Evolutionary conservation across 1,140 invertebrate genomes (phyloP).

Genomic region (Drosophila pseudoananassae): DNA sequence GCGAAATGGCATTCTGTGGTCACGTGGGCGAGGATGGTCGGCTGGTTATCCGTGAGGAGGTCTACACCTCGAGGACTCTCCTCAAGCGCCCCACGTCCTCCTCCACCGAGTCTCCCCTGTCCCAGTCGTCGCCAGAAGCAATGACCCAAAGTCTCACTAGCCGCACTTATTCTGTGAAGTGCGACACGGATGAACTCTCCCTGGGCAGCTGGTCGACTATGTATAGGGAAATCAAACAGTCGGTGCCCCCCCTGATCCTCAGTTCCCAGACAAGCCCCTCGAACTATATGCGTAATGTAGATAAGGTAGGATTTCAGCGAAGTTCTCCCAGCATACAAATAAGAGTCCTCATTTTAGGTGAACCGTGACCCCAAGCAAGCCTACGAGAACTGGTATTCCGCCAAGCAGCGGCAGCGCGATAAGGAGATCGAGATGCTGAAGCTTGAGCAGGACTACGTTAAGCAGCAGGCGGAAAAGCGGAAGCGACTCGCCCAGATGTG

Average conservation of each 20-base stretch:
- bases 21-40: conserved; percentile 22
- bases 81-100: conserved; percentile 2
- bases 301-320: conserved; percentile 28
- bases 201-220: conserved; percentile 25
- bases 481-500: conserved; percentile 26
- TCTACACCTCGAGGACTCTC: conserved; percentile 3
- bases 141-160: neutral
- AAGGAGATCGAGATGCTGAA: conserved; percentile 3
- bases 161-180: conserved; percentile 4
- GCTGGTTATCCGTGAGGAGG: conserved; percentile 30
- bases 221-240: conserved; percentile 28
- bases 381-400: conserved; percentile 52
- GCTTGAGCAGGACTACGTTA: neutral
- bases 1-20: conserved; percentile 50
- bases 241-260: conserved; percentile 36
- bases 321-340: neutral
- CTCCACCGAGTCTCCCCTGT: neutral
- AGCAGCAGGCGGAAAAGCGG: conserved; percentile 17
- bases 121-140: conserved; percentile 7
- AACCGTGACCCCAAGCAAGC: conserved; percentile 39
- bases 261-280: conserved; percentile 25
- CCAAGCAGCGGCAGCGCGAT: conserved; percentile 30
- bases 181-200: conserved; percentile 2
- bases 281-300: conserved; percentile 23
- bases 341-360: neutral